phyloP scores from a whole-genome alignment of 2,797 vertebrate species.

The Cossypha caffra region DNA sequence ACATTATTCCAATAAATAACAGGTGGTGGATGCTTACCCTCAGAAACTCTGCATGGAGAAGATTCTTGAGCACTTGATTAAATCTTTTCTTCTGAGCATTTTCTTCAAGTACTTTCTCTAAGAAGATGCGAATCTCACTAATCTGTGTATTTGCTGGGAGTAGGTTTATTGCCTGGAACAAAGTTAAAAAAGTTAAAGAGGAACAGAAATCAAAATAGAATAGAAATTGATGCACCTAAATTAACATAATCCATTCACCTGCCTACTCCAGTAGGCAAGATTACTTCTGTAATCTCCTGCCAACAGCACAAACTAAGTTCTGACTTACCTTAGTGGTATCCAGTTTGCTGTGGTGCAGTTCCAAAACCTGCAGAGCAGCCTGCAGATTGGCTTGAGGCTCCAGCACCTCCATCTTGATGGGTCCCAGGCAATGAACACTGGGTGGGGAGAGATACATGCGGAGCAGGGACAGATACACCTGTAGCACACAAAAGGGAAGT shows the following conservation, averaged over 20 bases:
- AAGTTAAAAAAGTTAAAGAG: neutral
- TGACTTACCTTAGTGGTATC: conserved; percentile 93
- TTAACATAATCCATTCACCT: neutral
- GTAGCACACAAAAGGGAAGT: conserved; percentile 26
- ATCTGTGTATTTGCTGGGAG: conserved; percentile 97
- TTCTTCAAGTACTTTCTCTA: conserved; percentile 97
- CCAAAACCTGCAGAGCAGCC: conserved; percentile 91
- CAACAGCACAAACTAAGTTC: neutral
- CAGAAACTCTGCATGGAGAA: conserved; percentile 95
- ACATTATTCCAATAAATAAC: neutral
- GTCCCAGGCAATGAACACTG: conserved; percentile 93
- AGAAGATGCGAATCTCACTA: conserved; percentile 93
- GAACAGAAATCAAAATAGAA: neutral
- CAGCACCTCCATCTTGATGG: conserved; percentile 93
- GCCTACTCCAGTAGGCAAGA: neutral
- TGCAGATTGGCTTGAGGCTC: conserved; percentile 94
- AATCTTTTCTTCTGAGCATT: conserved; percentile 93
- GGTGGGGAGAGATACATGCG: conserved; percentile 98
- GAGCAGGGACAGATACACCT: conserved; percentile 96
- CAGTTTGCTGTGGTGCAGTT: conserved; percentile 95
- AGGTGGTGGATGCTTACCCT: conserved; percentile 77
- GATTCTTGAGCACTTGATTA: conserved; percentile 96
- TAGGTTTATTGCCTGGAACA: conserved; percentile 90
- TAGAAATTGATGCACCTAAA: neutral
- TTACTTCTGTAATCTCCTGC: neutral